phyloP scores from a whole-genome alignment of 2,888 invertebrate species.

The Hydraecia micacea region DNA sequence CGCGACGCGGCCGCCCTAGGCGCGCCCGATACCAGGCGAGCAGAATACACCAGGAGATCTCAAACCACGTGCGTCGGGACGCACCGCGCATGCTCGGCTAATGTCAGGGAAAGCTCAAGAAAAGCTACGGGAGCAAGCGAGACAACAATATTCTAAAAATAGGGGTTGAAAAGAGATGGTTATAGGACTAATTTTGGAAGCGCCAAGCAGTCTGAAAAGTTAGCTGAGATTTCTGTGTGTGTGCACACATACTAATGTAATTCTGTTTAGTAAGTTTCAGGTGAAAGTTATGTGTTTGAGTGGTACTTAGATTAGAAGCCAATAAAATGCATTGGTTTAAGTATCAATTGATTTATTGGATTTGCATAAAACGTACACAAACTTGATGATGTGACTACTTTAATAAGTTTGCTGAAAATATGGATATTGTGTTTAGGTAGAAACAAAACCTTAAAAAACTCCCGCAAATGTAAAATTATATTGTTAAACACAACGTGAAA shows the following conservation, averaged over 20 bases:
- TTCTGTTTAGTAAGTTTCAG: conserved; percentile 64
- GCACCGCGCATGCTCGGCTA: conserved; percentile 84
- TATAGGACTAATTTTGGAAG: conserved; percentile 83
- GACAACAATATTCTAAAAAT: conserved; percentile 78
- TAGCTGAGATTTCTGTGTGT: conserved; percentile 65
- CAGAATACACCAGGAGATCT: conserved; percentile 78
- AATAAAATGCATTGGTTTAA: conserved; percentile 36
- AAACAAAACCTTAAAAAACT: background rate
- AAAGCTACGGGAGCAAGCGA: conserved; percentile 80
- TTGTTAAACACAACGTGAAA: background rate
- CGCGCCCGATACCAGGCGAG: conserved; percentile 89
- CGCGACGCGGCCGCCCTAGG: conserved; percentile 88
- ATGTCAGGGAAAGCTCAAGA: conserved; percentile 80
- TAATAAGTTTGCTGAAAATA: background rate
- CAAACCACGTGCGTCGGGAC: conserved; percentile 83
- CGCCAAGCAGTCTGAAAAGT: conserved; percentile 89
- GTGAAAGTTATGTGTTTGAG: conserved; percentile 57
- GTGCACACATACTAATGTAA: conserved; percentile 68
- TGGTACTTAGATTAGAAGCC: conserved; percentile 44
- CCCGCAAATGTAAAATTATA: background rate
- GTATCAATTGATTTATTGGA: conserved; percentile 30
- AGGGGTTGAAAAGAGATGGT: conserved; percentile 79
- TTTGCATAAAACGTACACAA: conserved; percentile 9
- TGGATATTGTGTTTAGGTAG: background rate
- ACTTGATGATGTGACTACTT: conserved; percentile 1